Percentiles rank a stretch among this genome's conserved stretches.
These are phyloP conservation scores for Abrostola tripartita DNA, from an alignment of 2,888 invertebrate species.

Conservation along the genomic window DNA sequence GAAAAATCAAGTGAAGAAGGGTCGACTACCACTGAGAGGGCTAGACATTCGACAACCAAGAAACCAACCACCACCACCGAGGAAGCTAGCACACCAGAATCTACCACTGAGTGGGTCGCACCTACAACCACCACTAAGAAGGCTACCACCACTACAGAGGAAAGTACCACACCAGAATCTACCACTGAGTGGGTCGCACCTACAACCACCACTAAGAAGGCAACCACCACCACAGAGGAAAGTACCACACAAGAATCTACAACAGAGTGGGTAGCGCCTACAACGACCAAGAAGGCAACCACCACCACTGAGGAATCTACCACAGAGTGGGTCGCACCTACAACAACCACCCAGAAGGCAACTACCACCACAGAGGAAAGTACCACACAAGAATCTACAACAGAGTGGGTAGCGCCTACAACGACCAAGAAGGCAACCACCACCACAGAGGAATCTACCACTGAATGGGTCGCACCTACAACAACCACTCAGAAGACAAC, in stretches of 20 bases:
- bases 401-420: background rate
- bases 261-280: background rate
- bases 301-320: background rate
- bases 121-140: background rate
- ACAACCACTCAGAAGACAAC: background rate
- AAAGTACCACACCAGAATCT: too few species aligned
- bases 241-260: too few species aligned
- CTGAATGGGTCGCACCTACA: background rate
- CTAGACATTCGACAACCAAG: too few species aligned
- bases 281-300: background rate
- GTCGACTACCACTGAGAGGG: background rate
- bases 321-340: too few species aligned
- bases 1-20: background rate
- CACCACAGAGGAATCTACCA: background rate
- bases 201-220: too few species aligned
- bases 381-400: background rate
- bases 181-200: too few species aligned
- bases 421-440: background rate
- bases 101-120: too few species aligned
- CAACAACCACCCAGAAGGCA: background rate
- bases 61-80: too few species aligned
- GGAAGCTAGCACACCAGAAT: too few species aligned
- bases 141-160: too few species aligned
- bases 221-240: too few species aligned
- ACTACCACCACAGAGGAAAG: background rate